These are phyloP conservation scores for Diabrotica balteata DNA, from an alignment of 2,888 invertebrate species.

Conservation along the genomic window DNA sequence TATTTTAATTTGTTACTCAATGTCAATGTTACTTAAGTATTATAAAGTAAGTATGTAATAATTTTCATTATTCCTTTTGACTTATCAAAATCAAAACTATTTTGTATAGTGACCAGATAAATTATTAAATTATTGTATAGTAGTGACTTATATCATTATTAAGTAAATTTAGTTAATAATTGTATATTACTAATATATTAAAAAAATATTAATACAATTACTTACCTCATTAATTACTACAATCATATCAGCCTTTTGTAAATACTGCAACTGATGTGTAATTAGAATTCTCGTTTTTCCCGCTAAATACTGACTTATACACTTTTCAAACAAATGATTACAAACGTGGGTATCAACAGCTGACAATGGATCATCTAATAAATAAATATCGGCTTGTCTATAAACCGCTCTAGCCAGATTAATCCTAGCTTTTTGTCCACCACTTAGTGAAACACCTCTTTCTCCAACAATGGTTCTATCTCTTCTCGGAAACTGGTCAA, in stretches of 20 bases:
- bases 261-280: conserved; percentile 75
- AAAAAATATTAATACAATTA: too few species aligned
- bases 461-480: conserved; percentile 70
- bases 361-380: conserved; percentile 80
- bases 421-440: conserved; percentile 81
- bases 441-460: conserved; percentile 77
- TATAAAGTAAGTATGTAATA: too few species aligned
- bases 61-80: too few species aligned
- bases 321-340: conserved; percentile 76
- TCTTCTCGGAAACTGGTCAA: conserved; percentile 66
- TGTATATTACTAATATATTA: too few species aligned
- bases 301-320: conserved; percentile 66
- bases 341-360: conserved; percentile 83
- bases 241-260: conserved; percentile 64
- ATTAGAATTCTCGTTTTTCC: conserved; percentile 71
- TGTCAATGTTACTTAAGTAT: too few species aligned
- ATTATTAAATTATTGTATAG: too few species aligned
- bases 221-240: conserved; percentile 64
- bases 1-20: too few species aligned
- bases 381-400: conserved; percentile 75
- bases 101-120: too few species aligned
- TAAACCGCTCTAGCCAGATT: conserved; percentile 80
- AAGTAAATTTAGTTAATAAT: too few species aligned
- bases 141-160: too few species aligned
- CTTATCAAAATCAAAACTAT: too few species aligned